Evolutionary conservation across 2,797 vertebrate genomes (phyloP), one percentile per base, ranked within the genome.

Genomic region (Sciurus carolinensis): DNA sequence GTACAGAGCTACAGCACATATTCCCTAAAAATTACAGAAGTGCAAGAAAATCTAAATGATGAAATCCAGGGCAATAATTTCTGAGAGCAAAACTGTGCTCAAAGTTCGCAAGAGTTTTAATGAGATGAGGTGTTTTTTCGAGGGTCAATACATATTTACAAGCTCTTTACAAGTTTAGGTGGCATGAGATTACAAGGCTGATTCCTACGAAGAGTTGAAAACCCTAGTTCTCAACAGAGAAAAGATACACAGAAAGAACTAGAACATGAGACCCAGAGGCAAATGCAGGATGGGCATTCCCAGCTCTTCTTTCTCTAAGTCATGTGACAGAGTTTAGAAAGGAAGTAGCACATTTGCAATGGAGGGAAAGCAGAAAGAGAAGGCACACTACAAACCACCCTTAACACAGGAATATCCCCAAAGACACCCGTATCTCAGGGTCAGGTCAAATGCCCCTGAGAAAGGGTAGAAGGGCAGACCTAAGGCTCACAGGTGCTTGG

Each of bases 111-210:
- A 97, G 96, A 96, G 95, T 47, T 80, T 98, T 96, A 96, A 96
- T 97, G 92, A 97, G 79, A 73, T 7, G 92, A 94, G 80, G 73
- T 97, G 94, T 92, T 98, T 98, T 95, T 95, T 71, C 84, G 75
- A 85, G 87, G 93, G 92, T 95, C 92, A 93, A 44, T 79, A 97
- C 85, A 85, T 96, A 92, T 94, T 96, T 89, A 97, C 93, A 98
- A 97, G 96, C 95, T 97, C 93, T 95, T 98, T 96, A 96, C 73
- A 97, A 97, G 95, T 82, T 95, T 94, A 88, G 82, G 62, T 0
- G 94, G 97, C 89, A 97, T 98, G 92, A 75, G 64, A 89, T 97
- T 98, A 98, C 96, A 95, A 0, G 93, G 79, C 14, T 54, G 86
- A 96, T 96, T 97, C 54, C 80, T 80, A 96, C 33, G 86, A 93